Evolutionary conservation across 2,888 invertebrate genomes (phyloP).

Genomic region (Himalopsyche tibetana): DNA sequence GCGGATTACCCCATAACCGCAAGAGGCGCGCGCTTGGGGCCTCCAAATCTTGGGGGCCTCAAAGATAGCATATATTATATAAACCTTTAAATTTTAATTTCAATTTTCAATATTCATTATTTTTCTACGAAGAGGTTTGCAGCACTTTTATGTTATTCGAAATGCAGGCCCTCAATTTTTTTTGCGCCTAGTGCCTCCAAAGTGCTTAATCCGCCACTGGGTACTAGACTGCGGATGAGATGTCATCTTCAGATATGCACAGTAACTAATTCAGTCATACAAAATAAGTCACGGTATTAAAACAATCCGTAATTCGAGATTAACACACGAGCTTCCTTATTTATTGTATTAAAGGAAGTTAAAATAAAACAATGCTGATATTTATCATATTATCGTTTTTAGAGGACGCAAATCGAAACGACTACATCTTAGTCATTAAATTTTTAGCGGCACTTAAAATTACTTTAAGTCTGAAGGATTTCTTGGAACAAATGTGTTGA

Average conservation of each 20-base stretch:
- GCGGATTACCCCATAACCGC: no score
- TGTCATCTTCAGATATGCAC: not conserved
- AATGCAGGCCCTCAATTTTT: no score
- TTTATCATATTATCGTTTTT: not conserved
- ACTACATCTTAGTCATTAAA: not conserved
- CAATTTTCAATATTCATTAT: no score
- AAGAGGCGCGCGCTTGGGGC: no score
- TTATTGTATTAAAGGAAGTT: constrained; percentile 3
- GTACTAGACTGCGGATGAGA: not conserved
- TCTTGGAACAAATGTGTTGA: constrained; percentile 40
- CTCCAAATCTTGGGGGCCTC: no score
- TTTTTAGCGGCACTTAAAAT: constrained; percentile 25
- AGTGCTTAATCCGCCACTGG: not conserved
- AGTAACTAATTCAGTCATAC: not conserved
- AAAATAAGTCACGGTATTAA: constrained; percentile 1
- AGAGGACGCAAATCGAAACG: constrained; percentile 7
- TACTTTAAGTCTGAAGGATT: not conserved
- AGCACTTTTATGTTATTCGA: no score
- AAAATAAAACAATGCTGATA: not conserved
- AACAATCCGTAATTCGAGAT: not conserved
- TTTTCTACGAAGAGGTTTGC: no score
- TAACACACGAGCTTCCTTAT: not conserved
- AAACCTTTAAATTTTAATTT: no score
- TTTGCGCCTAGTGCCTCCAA: no score
- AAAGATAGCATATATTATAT: no score